Evolutionary conservation across 2,113 vertebrate species (phyloP).

Genomic region (Myotis lucifugus): DNA sequence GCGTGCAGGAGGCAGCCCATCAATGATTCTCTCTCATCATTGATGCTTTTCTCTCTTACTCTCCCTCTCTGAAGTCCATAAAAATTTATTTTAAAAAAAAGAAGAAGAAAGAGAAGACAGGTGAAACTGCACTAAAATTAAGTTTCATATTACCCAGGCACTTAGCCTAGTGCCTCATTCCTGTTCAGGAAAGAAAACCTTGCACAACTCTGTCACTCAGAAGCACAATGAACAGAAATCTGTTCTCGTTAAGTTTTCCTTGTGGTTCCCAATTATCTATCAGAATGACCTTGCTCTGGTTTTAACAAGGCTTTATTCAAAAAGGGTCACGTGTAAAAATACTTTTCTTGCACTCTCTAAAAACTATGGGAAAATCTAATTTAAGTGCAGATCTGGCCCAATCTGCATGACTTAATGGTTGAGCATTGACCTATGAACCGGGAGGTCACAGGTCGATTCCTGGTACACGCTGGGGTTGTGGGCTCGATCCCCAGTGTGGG

Average conservation of each 20-base stretch:
- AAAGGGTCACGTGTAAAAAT: not conserved
- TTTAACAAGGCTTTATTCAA: not conserved
- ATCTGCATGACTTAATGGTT: no score
- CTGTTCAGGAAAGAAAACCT: not conserved
- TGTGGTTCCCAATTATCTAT: not conserved
- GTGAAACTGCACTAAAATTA: not conserved
- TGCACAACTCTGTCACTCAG: not conserved
- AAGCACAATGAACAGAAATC: not conserved
- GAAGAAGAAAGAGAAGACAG: not conserved
- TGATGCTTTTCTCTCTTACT: no score
- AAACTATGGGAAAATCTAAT: not conserved
- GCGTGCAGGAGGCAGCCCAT: no score
- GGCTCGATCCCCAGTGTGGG: no score
- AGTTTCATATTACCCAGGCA: not conserved
- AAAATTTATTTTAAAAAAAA: no score
- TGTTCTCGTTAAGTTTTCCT: not conserved
- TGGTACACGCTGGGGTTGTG: no score
- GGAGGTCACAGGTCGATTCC: no score
- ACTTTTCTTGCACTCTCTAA: not conserved
- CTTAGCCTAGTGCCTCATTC: not conserved
- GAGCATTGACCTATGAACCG: no score
- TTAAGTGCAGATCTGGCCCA: not conserved
- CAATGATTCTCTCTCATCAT: no score
- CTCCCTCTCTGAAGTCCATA: no score
- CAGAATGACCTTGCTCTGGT: not conserved